A percentile compares a stretch with the other conserved stretches of the same genome.
These are phyloP conservation scores for Acanthosepion lycidas DNA, from an alignment of 2,888 invertebrate species.

Conservation along the genomic window DNA sequence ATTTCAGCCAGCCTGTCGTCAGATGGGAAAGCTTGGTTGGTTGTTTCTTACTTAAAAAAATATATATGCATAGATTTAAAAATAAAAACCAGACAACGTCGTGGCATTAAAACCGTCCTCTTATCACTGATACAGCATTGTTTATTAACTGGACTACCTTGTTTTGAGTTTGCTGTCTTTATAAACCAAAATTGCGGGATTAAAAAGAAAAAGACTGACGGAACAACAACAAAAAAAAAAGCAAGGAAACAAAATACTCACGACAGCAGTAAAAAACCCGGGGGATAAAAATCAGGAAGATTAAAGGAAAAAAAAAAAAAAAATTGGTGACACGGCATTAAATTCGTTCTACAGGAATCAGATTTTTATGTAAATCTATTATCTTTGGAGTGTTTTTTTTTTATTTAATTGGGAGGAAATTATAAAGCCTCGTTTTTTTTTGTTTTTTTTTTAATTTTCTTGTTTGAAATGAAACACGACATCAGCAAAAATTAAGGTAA, in stretches of 20 bases:
- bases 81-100: background rate
- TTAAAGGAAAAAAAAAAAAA: background rate
- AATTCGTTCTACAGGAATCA: background rate
- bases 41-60: background rate
- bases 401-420: background rate
- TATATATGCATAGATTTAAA: background rate
- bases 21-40: background rate
- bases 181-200: background rate
- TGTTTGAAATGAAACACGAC: background rate
- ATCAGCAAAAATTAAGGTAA: background rate
- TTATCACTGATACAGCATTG: background rate
- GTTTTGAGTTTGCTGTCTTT: background rate
- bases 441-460: background rate
- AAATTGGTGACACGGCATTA: background rate
- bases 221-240: no score
- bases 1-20: background rate
- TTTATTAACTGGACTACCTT: conserved; percentile 3
- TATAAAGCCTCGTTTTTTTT: background rate
- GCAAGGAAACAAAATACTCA: background rate
- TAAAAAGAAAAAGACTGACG: background rate
- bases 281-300: background rate
- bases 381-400: background rate
- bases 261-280: background rate
- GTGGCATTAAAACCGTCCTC: background rate
- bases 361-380: background rate